phyloP scores from a whole-genome alignment of 2,888 invertebrate species.

The Tethea ocularis region DNA sequence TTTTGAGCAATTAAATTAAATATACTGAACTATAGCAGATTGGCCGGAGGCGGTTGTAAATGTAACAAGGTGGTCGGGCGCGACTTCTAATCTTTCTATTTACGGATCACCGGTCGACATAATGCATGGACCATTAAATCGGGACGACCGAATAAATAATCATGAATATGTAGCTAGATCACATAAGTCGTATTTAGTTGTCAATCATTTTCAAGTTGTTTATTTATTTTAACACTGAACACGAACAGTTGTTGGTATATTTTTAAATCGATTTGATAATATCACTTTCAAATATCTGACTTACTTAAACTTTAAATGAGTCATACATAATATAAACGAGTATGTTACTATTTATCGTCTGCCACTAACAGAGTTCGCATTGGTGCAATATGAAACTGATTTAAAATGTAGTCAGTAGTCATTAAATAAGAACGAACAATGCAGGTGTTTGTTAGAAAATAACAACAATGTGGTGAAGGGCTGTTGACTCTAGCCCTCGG shows the following conservation, averaged over 20 bases:
- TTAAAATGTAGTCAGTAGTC: neutral
- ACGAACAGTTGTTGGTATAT: conserved; percentile 20
- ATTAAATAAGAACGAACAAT: conserved; percentile 36
- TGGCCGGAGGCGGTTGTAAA: conserved; percentile 41
- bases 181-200: conserved; percentile 54
- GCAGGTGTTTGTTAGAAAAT: conserved; percentile 46
- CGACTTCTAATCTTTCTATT: conserved; percentile 60
- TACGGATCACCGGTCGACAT: conserved; percentile 42
- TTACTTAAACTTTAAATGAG: too few species aligned
- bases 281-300: neutral
- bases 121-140: conserved; percentile 46
- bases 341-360: too few species aligned
- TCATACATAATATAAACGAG: neutral
- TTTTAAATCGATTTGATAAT: conserved; percentile 7
- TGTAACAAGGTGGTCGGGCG: conserved; percentile 60
- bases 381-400: neutral
- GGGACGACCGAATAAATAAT: conserved; percentile 56
- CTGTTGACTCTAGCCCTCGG: conserved; percentile 25
- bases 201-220: conserved; percentile 50
- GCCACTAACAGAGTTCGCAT: too few species aligned
- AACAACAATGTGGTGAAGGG: conserved; percentile 54
- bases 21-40: conserved; percentile 16
- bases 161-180: conserved; percentile 48
- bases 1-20: conserved; percentile 21
- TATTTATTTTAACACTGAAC: conserved; percentile 21